Evolutionary conservation across 2,888 invertebrate species (phyloP), one percentile per base, ranked within the genome.

Genomic region (Quadroppia sp.): DNA sequence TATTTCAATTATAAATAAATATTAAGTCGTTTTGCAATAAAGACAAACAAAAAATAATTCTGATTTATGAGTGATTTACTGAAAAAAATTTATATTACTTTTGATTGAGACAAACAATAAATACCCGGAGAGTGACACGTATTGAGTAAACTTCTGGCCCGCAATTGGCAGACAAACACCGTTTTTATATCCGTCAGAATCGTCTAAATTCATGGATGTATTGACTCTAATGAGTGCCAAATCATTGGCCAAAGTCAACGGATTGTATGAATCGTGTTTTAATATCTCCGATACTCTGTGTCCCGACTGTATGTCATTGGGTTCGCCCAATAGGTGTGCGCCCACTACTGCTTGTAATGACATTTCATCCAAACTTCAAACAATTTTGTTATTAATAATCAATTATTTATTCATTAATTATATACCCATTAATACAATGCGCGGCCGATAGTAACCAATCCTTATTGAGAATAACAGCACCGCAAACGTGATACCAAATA

Each of bases 391-490:
- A 13, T 45, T 15, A 20, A 53, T 25, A 23, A 53, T 15, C 23
- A 53, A 3, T 53, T n/a, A 48, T 53, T 53, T 20, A 53, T 6
- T n/a, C 4, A 9, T 48, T 9, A 53, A 23, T 53, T 20, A 53
- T 20, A 20, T 59, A 59, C 59, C 59, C 59, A 30, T 32, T 59
- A 59, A 59, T 59, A 59, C 59, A 59, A 30, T 59, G 59, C 7
- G 59, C 59, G 32, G 59, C 59, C 1, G 59, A 11, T 25, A 59
- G 25, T 59, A 59, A 6, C 59, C 59, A 59, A 3, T 15, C 6
- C 15, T 59, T 17, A 25, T 59, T 59, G 23, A 59, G 6, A 15
- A 59, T 30, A 30, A 32, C 32, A 11, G 13, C 59, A 30, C 59
- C 59, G 30, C 59, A 59, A 6, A 23, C 15, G 30, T 59, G 59